Evolutionary conservation across 2,797 vertebrate genomes (phyloP), one percentile per base, ranked within the genome.

Genomic region (Falco naumanni): DNA sequence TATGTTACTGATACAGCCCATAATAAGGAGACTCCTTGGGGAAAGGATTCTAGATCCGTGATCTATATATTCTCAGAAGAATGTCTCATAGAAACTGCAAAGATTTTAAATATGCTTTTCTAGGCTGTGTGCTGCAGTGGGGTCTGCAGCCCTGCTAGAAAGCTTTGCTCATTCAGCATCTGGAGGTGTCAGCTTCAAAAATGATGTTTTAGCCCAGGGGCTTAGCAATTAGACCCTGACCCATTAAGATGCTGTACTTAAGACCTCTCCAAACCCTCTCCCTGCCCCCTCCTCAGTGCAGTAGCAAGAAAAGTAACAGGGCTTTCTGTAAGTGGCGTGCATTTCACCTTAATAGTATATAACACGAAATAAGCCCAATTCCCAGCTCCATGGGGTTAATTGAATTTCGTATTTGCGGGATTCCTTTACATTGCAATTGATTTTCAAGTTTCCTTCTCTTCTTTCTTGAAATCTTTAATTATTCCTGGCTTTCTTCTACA

Each of bases 131-230:
- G 64, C 69, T 76, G 19, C 69, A 69, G 60, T 14, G 41, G 11
- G 5, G 17, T 79, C 43, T 86, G 41, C 2, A 0, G 29, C 37
- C 64, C 64, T 83, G 53, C 68, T 92, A n/a, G 56, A 84, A 74
- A 77, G n/a, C 10, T 94, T 87, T 93, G 88, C 90, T 95, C 93
- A 50, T 53, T 94, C 95, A 95, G 94, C 95, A 87, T 77, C 47
- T 90, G 68, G 19, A 85, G 24, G 71, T 84, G 71, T 92, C 93
- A 94, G 64, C 75, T 89, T 82, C 51, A 77, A 24, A 96, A 95
- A 90, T 31, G 5, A 91, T 87, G 84, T 41, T 74, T 93, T 70
- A 95, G 70, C 90, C 63, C 51, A 60, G 43, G 22, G 63, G 26
- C 48, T 94, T 48, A 82, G 80, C 85, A 90, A 84, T 93, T 93